phyloP scores from a whole-genome alignment of 37 sponge, comb jelly and placozoan species.

The Halichondria panicea region DNA sequence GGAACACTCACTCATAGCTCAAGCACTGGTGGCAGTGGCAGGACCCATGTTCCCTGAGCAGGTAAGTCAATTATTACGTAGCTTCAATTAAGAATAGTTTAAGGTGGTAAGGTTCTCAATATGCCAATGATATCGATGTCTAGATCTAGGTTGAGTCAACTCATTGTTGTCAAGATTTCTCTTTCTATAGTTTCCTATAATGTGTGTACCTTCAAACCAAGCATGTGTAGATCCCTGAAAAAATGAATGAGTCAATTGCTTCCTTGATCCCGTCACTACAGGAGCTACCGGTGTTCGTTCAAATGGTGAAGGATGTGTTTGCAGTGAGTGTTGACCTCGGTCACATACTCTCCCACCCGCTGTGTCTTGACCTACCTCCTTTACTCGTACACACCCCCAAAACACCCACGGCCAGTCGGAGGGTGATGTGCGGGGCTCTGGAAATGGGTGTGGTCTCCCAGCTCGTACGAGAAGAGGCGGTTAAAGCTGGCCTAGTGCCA shows the following conservation, averaged over 20 bases:
- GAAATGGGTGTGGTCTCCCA: not conserved
- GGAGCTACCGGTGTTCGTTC: constrained; percentile 70
- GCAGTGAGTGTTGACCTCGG: constrained; percentile 35
- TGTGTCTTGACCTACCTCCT: not conserved
- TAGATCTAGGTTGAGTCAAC: too few species aligned
- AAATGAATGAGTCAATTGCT: not conserved
- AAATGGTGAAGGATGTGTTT: constrained; percentile 70
- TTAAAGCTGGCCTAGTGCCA: constrained; percentile 18
- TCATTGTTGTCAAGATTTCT: not conserved
- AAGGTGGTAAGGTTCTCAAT: not conserved
- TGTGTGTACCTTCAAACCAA: not conserved
- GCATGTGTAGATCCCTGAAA: not conserved
- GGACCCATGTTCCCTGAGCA: constrained; percentile 52
- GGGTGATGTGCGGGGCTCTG: not conserved
- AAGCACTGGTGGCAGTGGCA: constrained; percentile 26
- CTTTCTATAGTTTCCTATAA: not conserved
- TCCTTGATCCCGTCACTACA: not conserved
- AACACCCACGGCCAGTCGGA: not conserved
- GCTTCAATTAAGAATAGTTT: too few species aligned
- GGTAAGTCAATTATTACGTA: constrained; percentile 20
- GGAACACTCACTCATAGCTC: constrained; percentile 65
- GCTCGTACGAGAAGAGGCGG: constrained; percentile 12
- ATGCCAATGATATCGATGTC: not conserved
- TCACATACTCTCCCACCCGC: constrained; percentile 10
- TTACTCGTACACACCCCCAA: not conserved